These are phyloP conservation scores for Neelides folsomi DNA, from an alignment of 2,888 invertebrate species.

Conservation along the genomic window DNA sequence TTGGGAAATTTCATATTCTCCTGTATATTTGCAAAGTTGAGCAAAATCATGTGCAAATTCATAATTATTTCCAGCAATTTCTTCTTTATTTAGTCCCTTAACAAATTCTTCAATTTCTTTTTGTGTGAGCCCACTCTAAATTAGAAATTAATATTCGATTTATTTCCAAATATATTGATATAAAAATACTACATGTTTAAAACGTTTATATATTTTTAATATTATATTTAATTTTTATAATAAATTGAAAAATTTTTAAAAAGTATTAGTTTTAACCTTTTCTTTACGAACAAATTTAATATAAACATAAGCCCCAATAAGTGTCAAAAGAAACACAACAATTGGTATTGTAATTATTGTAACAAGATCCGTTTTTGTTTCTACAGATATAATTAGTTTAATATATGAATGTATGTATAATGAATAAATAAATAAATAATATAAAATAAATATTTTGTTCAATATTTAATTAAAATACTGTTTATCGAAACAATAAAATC, in stretches of 20 bases:
- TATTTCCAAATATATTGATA: too few relatives aligned
- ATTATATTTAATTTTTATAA: background rate
- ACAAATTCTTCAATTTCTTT: conserved; percentile 4
- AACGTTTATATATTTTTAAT: too few relatives aligned
- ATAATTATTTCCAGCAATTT: background rate
- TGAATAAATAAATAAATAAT: too few relatives aligned
- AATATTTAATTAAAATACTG: too few relatives aligned
- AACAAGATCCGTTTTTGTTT: too few relatives aligned
- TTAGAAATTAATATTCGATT: too few relatives aligned
- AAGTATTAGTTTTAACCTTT: background rate
- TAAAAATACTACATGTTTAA: too few relatives aligned
- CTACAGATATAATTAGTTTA: too few relatives aligned
- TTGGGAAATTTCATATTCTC: background rate
- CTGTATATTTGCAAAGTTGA: background rate
- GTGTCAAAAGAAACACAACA: background rate
- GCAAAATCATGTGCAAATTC: conserved; percentile 1
- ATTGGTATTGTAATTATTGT: too few relatives aligned
- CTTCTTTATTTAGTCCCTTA: background rate
- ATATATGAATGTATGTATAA: too few relatives aligned
- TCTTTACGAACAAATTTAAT: conserved; percentile 1
- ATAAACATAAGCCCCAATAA: background rate
- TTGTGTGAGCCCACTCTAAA: background rate
- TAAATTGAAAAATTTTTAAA: background rate
- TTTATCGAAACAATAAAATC: background rate
- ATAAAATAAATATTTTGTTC: too few relatives aligned